Base-by-base conservation (phyloP, 1,140 invertebrate genomes). In the Carcinoscorpius rotundicauda region DNA sequence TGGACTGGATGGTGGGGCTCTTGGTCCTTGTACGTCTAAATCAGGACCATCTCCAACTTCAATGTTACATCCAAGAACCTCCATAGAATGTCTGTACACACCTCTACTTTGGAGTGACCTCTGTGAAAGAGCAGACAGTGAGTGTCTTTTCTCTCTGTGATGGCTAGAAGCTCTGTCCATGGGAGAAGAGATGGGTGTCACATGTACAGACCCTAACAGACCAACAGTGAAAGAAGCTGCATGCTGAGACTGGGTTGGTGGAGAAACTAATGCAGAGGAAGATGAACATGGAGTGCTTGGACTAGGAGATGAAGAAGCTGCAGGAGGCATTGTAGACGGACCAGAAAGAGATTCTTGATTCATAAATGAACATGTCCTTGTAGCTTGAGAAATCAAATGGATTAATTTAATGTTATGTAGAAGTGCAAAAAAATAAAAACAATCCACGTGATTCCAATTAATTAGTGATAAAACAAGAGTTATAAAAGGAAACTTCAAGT, bases 181-280 rank as follows among this genome's bases (percentile, higher is more conserved):
- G 29, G 29, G 29, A 29, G 29, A 29, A 29, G 29, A 29, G 29
- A 29, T 29, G 29, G 29, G 29, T 29, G 29, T 29, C 0, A 29
- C 29, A 29, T 29, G 29, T 29, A 29, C 29, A 29, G 29, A 29
- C 29, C 29, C 29, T 29, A 29, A 29, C 29, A 29, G 29, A 29
- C 29, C 29, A 29, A 29, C 29, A 29, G 29, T 29, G 29, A 29
- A 0, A 52, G 49, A n/a, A 10, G 60, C 10, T 5, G 52, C 52
- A 49, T 49, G 52, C 8, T 81, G 81, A 4, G 82, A 81, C 69
- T 78, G 55, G 48, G 68, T 63, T 48, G 65, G 56, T 48, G 61
- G n/a, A 49, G 62, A 57, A 11, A 60, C 64, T 60, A 59, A 67
- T 52, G 66, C 29, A 3, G 67, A 63, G 64, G 65, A 58, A 9